Base-by-base conservation (phyloP, 2,797 vertebrate species). In the Molossus molossus region DNA sequence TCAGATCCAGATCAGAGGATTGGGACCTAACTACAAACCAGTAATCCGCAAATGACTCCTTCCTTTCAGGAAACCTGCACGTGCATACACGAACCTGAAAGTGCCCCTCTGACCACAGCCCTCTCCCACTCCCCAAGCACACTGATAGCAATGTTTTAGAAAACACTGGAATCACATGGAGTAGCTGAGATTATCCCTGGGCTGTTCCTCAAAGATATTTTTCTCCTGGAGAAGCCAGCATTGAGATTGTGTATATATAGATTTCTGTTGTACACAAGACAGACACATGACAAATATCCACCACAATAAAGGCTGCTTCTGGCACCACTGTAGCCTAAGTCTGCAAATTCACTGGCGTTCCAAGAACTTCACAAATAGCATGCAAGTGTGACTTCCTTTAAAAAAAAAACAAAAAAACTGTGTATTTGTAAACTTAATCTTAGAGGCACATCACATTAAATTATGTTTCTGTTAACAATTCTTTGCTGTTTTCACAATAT, bases 361-460 rank as follows among this genome's bases (percentile, higher is more conserved):
- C 62, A 89, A 77, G 91, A 85, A 88, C 27, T 57, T 94, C 17
- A 83, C 75, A 86, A 88, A 96, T n/a, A 95, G 55, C 48, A 87
- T 15, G 60, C 40, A 8, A 5, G 21, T 23, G 4, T 88, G 67
- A 57, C 45, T 85, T 69, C 37, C 53, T 55, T 62, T 62, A 25
- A 27, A 62, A 60, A 60, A 60, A 58, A 58, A 18, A 60, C 10
- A 60, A 60, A 60, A 60, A 0, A 8, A 23, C 17, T 50, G 29
- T 55, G 50, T 82, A 57, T 50, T 90, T 92, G 6, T 69, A 92
- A 87, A 94, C 60, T 55, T 64, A 40, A 86, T 55, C 72, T 75
- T 58, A 60, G 58, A 92, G 62, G 50, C 2, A 77, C 5, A n/a
- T 67, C 85, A 65, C 29, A 76, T 57, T 64, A 80, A 81, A 33